Evolutionary conservation across 2,113 vertebrate species (phyloP).

Genomic region (Psammodynastes pulverulentus): DNA sequence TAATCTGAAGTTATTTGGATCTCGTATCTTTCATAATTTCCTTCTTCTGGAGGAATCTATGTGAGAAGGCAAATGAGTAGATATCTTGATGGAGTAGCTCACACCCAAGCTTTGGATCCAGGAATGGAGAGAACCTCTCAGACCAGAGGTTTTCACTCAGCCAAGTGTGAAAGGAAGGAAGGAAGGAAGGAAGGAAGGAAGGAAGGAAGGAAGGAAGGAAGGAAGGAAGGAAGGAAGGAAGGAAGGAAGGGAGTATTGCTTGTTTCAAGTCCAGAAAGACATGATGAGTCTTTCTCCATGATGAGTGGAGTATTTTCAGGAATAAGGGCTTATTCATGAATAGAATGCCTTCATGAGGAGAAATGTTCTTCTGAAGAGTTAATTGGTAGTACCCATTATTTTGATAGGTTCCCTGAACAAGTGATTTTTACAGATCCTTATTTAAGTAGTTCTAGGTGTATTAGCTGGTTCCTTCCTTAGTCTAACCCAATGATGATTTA

Average conservation of each 20-base stretch:
- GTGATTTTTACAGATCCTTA: neutral
- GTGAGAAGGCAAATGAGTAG: neutral
- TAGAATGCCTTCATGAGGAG: neutral
- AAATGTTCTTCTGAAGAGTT: neutral
- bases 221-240: too few species aligned
- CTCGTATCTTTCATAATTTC: neutral
- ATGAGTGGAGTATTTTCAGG: too few species aligned
- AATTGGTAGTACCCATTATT: neutral
- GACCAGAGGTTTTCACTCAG: neutral
- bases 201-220: too few species aligned
- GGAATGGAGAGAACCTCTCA: neutral
- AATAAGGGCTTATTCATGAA: neutral
- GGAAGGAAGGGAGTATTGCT: too few species aligned
- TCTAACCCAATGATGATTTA: neutral
- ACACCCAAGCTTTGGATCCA: neutral
- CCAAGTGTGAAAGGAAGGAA: too few species aligned
- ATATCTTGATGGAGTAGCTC: neutral
- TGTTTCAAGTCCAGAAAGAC: neutral
- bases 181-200: too few species aligned
- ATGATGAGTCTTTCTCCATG: neutral
- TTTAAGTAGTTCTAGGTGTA: neutral
- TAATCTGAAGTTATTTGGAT: neutral
- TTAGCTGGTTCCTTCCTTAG: neutral
- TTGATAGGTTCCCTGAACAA: neutral
- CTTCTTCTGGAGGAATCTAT: neutral